phyloP scores from a whole-genome alignment of 1,140 invertebrate species.

The Delia radicum region DNA sequence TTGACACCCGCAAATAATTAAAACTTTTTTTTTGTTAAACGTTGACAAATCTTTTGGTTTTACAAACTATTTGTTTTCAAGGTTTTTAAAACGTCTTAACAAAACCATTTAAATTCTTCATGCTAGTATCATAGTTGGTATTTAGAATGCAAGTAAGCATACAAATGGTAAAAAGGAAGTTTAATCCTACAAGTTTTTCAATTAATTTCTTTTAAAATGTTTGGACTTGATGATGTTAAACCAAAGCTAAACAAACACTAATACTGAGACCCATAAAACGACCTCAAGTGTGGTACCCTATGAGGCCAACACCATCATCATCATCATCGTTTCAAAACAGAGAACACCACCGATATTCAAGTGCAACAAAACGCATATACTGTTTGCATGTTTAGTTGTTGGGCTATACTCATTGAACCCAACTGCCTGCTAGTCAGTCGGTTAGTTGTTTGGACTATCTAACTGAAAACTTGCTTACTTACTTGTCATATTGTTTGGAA shows the following conservation, averaged over 20 bases:
- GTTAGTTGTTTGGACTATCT: not conserved
- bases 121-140: too few species aligned
- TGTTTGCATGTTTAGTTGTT: not conserved
- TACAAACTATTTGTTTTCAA: not conserved
- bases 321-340: not conserved
- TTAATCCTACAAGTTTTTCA: conserved; percentile 2
- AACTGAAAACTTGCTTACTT: not conserved
- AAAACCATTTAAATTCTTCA: too few species aligned
- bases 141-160: too few species aligned
- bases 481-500: not conserved
- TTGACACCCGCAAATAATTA: not conserved
- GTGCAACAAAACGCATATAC: not conserved
- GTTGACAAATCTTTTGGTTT: not conserved
- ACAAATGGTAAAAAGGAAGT: not conserved
- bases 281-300: not conserved
- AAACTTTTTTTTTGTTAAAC: not conserved
- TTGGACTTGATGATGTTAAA: not conserved
- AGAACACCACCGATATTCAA: not conserved
- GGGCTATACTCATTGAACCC: not conserved
- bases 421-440: not conserved
- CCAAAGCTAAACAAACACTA: not conserved
- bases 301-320: not conserved
- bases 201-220: not conserved
- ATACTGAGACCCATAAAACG: not conserved
- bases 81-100: not conserved